These are phyloP conservation scores for Drosophila gunungcola DNA, from an alignment of 1,140 invertebrate species.

Conservation along the genomic window DNA sequence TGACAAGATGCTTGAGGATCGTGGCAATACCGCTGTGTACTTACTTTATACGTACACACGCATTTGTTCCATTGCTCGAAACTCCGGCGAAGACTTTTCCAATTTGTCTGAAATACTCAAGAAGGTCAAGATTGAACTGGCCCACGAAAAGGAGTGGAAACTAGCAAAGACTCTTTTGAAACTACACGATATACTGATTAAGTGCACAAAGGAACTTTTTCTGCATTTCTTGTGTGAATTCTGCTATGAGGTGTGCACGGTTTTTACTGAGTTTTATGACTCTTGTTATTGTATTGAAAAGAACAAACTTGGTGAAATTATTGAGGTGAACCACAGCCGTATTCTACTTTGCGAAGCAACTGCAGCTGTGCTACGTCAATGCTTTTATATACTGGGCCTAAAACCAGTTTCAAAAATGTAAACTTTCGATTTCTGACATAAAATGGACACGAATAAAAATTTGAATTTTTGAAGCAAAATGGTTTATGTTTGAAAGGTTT, in stretches of 20 bases:
- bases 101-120: slow-evolving; percentile 86
- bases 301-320: slow-evolving; percentile 90
- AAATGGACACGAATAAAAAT: slow-evolving; percentile 16
- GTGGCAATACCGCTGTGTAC: slow-evolving; percentile 99
- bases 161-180: slow-evolving; percentile 94
- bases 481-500: not conserved
- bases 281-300: slow-evolving; percentile 99
- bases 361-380: slow-evolving; percentile 93
- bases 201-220: slow-evolving; percentile 93
- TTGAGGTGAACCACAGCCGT: slow-evolving; percentile 94
- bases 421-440: slow-evolving; percentile 11
- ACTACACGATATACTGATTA: slow-evolving; percentile 95
- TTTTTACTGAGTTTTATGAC: slow-evolving; percentile 99
- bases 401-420: slow-evolving; percentile 96
- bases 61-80: slow-evolving; percentile 96
- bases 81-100: slow-evolving; percentile 88
- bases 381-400: slow-evolving; percentile 96
- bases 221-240: slow-evolving; percentile 97
- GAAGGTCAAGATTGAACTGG: slow-evolving; percentile 86
- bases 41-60: slow-evolving; percentile 97
- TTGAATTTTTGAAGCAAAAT: not conserved
- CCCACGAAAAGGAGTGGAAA: slow-evolving; percentile 98
- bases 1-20: slow-evolving; percentile 99
- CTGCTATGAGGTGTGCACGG: slow-evolving; percentile 96
- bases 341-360: slow-evolving; percentile 97